These are phyloP conservation scores for Neopipo cinnamomea DNA, from an alignment of 2,113 vertebrate genomes.

Conservation along the genomic window DNA sequence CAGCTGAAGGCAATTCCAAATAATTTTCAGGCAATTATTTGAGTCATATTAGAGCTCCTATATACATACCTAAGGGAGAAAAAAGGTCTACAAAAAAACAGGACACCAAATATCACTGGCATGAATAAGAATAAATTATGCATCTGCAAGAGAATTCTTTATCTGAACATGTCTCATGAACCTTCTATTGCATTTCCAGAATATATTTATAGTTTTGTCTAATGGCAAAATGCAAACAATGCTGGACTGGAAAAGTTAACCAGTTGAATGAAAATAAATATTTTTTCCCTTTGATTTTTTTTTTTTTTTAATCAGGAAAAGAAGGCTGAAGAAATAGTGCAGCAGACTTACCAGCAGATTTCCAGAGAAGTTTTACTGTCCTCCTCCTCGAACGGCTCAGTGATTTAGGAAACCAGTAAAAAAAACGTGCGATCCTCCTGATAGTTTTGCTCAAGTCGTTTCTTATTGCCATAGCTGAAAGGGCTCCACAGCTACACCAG, in stretches of 20 bases:
- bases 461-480: slow-evolving; percentile 63
- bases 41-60: background rate
- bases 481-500: background rate
- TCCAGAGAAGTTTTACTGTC: slow-evolving; percentile 69
- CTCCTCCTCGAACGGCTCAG: slow-evolving; percentile 56
- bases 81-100: background rate
- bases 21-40: background rate
- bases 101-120: background rate
- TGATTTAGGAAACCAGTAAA: slow-evolving; percentile 72
- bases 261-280: background rate
- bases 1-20: background rate
- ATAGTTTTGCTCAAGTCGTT: slow-evolving; percentile 70
- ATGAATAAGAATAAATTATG: background rate
- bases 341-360: slow-evolving; percentile 60
- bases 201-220: background rate
- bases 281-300: background rate
- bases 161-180: background rate
- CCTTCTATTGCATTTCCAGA: background rate
- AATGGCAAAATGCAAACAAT: background rate
- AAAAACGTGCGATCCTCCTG: slow-evolving; percentile 66
- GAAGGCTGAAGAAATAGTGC: background rate
- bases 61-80: background rate
- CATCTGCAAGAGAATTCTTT: background rate
- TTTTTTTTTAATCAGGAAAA: background rate
- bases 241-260: background rate